phyloP scores from a whole-genome alignment of 2,888 invertebrate species.

The Aphrophora alni region DNA sequence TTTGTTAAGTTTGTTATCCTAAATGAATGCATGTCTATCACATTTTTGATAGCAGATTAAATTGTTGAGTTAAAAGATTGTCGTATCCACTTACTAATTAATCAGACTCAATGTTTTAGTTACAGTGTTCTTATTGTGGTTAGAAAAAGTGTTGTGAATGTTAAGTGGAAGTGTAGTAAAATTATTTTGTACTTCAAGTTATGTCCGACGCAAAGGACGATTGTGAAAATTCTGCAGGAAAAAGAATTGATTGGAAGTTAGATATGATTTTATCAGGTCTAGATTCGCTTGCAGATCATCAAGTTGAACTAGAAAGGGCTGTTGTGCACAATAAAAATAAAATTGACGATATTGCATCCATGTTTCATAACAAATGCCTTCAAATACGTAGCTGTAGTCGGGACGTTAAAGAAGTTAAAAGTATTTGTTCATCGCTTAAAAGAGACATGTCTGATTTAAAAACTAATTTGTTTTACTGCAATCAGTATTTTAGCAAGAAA shows the following conservation, averaged over 20 bases:
- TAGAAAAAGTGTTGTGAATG: not conserved
- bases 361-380: constrained; percentile 25
- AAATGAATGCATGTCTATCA: not conserved
- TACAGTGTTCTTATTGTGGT: not conserved
- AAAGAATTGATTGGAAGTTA: not conserved
- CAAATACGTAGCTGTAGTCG: not conserved
- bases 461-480: not conserved
- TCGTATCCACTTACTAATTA: not conserved
- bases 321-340: constrained; percentile 19
- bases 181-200: not conserved
- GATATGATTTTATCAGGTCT: not conserved
- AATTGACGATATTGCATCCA: constrained; percentile 27
- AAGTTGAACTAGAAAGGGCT: not conserved
- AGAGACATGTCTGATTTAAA: not conserved
- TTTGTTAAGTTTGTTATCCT: not conserved
- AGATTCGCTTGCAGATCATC: not conserved
- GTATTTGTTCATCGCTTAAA: not conserved
- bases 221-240: not conserved
- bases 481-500: not conserved
- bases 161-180: not conserved
- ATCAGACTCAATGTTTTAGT: not conserved
- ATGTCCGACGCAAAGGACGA: not conserved
- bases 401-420: not conserved
- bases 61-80: not conserved
- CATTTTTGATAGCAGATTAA: not conserved